Conservation (phyloP, 2,888 invertebrate species). For the Platycheirus rosarum region DNA sequence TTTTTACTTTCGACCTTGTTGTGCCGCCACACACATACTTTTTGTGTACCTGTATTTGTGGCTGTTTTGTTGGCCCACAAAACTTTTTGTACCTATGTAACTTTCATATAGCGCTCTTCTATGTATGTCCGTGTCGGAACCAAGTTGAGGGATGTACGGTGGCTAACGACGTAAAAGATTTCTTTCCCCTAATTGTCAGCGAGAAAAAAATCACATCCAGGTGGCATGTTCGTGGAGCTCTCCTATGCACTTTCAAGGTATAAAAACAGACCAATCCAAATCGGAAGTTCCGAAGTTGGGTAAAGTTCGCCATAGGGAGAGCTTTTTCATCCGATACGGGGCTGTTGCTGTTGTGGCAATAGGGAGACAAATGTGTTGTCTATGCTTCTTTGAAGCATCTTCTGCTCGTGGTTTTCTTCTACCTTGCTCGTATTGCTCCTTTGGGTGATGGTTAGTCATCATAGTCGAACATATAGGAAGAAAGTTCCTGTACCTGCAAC, state of each 20-base stretch:
- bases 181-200: constrained; percentile 59
- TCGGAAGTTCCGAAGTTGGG: constrained; percentile 41
- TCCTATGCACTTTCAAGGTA: constrained; percentile 18
- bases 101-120: too few species aligned
- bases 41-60: too few species aligned
- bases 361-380: constrained; percentile 33
- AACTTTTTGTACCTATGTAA: too few species aligned
- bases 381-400: constrained; percentile 53
- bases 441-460: constrained; percentile 28
- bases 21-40: too few species aligned
- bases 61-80: too few species aligned
- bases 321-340: constrained; percentile 47
- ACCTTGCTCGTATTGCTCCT: constrained; percentile 41
- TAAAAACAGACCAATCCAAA: constrained; percentile 35
- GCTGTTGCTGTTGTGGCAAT: constrained; percentile 36
- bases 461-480: constrained; percentile 8
- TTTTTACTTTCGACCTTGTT: too few species aligned
- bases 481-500: constrained; percentile 3
- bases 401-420: constrained; percentile 26
- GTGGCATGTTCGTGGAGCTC: constrained; percentile 30
- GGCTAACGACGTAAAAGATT: constrained; percentile 61
- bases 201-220: constrained; percentile 28
- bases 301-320: constrained; percentile 48
- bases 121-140: constrained; percentile 35
- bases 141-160: constrained; percentile 72